Evolutionary conservation across 2,888 invertebrate species (phyloP), one percentile per base, ranked within the genome.

Genomic region (Pristionchus fissidentatus): DNA sequence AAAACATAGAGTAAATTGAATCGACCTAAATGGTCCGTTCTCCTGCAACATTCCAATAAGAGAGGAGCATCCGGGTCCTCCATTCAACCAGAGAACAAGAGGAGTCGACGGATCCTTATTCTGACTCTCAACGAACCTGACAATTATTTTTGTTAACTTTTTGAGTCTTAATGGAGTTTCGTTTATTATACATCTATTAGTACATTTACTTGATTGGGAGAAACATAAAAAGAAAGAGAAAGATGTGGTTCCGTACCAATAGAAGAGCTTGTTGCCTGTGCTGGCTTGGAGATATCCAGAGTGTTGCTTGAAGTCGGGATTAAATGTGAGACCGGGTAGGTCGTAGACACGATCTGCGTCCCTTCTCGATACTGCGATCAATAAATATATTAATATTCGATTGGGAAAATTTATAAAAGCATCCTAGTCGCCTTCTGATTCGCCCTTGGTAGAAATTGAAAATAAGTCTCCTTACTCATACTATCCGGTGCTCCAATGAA

Each of bases 231-330:
- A n/a, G n/a, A n/a, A n/a, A n/a, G n/a, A n/a, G n/a, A n/a, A n/a
- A n/a, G n/a, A n/a, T n/a, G n/a, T n/a, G n/a, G n/a, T n/a, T n/a
- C 22, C 57, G 10, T 66, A 93, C 93, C 93, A 93, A 89, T 93
- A 93, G 88, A 93, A 93, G 4, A 93, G 90, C 35, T 91, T 89
- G 86, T 92, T 92, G 57, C 90, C 90, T 19, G 49, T 41, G 26
- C 84, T 83, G 5, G 88, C 88, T 55, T 86, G 84, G 22, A 91
- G 86, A 75, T 91, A 91, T 78, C 88, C 93, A 19, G 93, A 93
- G 85, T 93, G 93, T 55, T 93, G 93, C 82, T 90, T 92, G 92
- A 93, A 94, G 46, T 85, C 85, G 3, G 88, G 85, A 13, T 86
- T 75, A 85, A 84, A 91, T 32, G 90, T 91, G 15, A 87, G 85